A percentile compares a stretch with the other conserved stretches of the same genome.
Conservation (phyloP, 1,140 invertebrate species). For the Melipona quadrifasciata region DNA sequence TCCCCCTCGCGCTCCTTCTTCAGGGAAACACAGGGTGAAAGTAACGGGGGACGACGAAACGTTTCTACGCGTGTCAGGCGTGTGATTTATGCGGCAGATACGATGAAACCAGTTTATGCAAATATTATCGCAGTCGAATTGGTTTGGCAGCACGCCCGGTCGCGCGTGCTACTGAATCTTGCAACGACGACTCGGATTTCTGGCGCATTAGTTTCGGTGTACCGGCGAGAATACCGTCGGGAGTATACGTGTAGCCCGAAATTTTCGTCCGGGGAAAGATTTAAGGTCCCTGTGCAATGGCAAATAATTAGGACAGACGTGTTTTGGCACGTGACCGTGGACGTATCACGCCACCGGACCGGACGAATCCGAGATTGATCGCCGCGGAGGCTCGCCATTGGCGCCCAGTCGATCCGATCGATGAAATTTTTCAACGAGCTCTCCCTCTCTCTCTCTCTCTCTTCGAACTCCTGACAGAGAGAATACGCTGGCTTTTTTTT, state of each 20-base stretch:
- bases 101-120: slow-evolving; percentile 76
- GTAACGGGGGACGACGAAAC: not conserved
- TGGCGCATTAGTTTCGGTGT: slow-evolving; percentile 25
- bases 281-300: slow-evolving; percentile 9
- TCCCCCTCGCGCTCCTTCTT: not conserved
- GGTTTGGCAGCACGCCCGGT: slow-evolving; percentile 74
- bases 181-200: slow-evolving; percentile 57
- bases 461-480: no score
- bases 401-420: not conserved
- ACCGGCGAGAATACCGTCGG: not conserved
- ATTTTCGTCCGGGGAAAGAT: slow-evolving; percentile 31
- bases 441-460: no score
- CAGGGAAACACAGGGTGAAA: not conserved
- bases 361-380: slow-evolving; percentile 12
- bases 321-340: slow-evolving; percentile 41
- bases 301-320: slow-evolving; percentile 59
- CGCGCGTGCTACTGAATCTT: slow-evolving; percentile 71
- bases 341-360: not conserved
- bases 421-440: not conserved
- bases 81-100: slow-evolving; percentile 72
- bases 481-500: not conserved
- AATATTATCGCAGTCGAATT: slow-evolving; percentile 79
- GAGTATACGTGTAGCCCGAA: not conserved
- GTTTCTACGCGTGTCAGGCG: slow-evolving; percentile 30
- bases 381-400: not conserved